Conservation (phyloP, 2,113 vertebrate genomes). For the Syngnathoides biaculeatus region DNA sequence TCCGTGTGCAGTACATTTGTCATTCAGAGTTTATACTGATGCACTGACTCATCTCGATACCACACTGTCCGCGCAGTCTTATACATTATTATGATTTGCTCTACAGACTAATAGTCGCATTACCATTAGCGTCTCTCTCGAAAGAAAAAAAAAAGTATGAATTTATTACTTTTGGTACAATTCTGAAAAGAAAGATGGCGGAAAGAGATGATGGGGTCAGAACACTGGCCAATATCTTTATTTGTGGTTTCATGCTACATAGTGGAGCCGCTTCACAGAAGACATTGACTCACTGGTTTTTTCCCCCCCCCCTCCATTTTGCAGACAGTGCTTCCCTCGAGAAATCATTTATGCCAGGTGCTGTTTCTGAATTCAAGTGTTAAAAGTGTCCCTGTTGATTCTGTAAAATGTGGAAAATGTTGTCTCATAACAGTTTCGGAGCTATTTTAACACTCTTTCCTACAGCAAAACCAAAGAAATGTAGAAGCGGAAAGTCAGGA, state of each 20-base stretch:
- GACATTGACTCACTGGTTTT: constrained; percentile 4
- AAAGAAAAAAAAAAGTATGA: neutral
- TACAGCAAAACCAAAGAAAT: neutral
- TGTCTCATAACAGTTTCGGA: neutral
- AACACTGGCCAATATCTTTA: neutral
- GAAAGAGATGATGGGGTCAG: neutral
- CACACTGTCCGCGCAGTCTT: neutral
- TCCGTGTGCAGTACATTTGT: neutral
- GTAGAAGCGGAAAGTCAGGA: neutral
- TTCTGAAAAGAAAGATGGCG: neutral
- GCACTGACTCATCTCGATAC: neutral
- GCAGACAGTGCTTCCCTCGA: constrained; percentile 7
- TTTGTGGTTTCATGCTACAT: constrained; percentile 3
- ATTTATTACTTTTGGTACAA: neutral
- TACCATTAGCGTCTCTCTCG: neutral
- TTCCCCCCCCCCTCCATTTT: neutral
- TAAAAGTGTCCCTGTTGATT: constrained; percentile 14
- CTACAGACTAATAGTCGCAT: neutral
- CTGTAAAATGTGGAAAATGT: constrained; percentile 24
- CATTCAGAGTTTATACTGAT: neutral
- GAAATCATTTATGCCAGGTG: constrained; percentile 22
- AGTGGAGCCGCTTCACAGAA: neutral
- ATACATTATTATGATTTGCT: neutral
- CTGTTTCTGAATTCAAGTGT: constrained; percentile 11
- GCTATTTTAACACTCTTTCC: neutral